Base-by-base conservation (phyloP, 2,797 vertebrate genomes). In the Pseudomugil gertrudae region DNA sequence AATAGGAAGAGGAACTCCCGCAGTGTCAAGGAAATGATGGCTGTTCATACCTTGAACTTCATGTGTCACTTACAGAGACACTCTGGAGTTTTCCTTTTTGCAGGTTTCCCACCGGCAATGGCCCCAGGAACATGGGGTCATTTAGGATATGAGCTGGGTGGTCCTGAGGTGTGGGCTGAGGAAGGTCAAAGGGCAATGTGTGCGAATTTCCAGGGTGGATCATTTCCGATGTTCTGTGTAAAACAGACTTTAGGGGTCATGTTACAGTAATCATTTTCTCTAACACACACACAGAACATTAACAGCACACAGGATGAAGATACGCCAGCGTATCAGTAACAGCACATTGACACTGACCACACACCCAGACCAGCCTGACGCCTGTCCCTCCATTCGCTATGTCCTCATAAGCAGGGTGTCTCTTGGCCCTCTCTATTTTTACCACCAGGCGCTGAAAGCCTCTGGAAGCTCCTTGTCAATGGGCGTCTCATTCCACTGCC, bases 391-490 rank as follows among this genome's bases (percentile, higher is more conserved):
- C 73, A 45, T 79, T 74, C 78, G 14, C 76, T 60, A 58, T 53
- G 76, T 91, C 75, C 83, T 79, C 84, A 84, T 82, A 82, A 84
- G 68, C 83, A 66, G 62, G 80, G 89, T 79, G 90, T 92, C 88
- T 88, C 74, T 32, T 89, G 84, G 91, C 90, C 83, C 57, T 65
- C 72, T 91, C 90, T 93, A 93, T 93, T 92, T 94, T 93, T 93
- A 91, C 88, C 80, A 23, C 21, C 83, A 74, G 85, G 87, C 78
- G 88, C 90, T 93, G 90, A 93, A 92, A 92, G 90, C 86, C 85
- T 85, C 81, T 88, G 87, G 89, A 90, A 90, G 86, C 87, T 85
- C 72, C 86, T 89, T 90, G 90, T 93, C 93, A 91, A 88, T 92
- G 87, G 73, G 71, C 81, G 70, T 86, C 89, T 89, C 84, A 74